Conservation (phyloP, 2,797 vertebrate species). For the Enteromius afrohamiltoni region DNA sequence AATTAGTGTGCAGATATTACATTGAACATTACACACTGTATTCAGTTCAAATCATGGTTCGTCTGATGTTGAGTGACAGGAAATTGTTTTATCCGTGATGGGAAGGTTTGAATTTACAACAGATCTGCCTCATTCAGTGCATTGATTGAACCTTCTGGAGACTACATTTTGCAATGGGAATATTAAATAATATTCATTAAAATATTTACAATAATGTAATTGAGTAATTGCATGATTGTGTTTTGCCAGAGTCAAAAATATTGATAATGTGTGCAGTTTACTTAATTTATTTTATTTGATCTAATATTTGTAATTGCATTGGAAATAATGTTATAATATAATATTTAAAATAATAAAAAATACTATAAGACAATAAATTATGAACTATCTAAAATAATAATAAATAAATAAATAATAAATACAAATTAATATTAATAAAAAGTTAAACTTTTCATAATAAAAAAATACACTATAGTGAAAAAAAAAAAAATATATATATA, state of each 20-base stretch:
- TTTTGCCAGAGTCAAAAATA: background rate
- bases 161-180: background rate
- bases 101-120: background rate
- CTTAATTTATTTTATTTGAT: background rate
- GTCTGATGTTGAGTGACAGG: conserved; percentile 2
- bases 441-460: background rate
- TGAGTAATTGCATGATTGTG: background rate
- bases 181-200: background rate
- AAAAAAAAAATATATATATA: background rate
- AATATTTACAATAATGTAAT: background rate
- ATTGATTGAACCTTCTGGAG: background rate
- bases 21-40: background rate
- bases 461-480: no score
- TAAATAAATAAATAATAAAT: background rate
- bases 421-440: background rate
- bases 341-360: background rate
- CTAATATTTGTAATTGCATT: background rate
- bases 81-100: background rate
- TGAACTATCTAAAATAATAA: background rate
- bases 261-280: background rate
- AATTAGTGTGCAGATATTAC: background rate
- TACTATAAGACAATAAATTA: background rate
- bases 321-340: background rate
- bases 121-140: background rate
- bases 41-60: conserved; percentile 13